A percentile compares a stretch with the other conserved stretches of the same genome.
phyloP scores from a whole-genome alignment of 2,888 invertebrate species.

The Ophion ellenae region DNA sequence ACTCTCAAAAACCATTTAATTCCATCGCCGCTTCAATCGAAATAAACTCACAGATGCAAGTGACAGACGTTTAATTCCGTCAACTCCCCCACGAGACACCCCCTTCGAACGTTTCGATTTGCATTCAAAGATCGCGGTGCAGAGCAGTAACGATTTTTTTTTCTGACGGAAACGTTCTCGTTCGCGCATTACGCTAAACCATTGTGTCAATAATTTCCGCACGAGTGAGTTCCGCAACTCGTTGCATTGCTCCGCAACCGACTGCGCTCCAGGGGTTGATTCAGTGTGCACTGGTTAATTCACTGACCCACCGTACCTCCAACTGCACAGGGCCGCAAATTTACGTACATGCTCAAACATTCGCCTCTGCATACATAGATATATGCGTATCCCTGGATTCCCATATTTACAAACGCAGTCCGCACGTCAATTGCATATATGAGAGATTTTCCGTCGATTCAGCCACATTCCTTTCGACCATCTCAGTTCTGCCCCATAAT shows the following conservation, averaged over 20 bases:
- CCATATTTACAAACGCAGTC: neutral
- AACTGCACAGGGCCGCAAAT: neutral
- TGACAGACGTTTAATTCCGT: no score
- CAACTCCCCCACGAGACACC: neutral
- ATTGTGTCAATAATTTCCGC: constrained; percentile 57
- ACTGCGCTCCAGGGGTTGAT: constrained; percentile 34
- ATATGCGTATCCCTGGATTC: neutral
- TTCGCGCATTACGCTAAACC: constrained; percentile 40
- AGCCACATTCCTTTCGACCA: no score
- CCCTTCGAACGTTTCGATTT: neutral
- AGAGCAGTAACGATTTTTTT: constrained; percentile 25
- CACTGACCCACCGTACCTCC: constrained; percentile 37
- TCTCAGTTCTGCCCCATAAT: no score
- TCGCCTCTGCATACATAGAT: neutral
- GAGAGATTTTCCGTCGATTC: neutral
- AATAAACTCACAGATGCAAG: no score
- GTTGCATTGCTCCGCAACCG: constrained; percentile 24
- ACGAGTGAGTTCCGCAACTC: constrained; percentile 25
- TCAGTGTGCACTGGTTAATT: constrained; percentile 48
- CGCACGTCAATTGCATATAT: neutral
- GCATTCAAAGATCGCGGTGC: constrained; percentile 5
- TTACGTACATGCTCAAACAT: neutral
- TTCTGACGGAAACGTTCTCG: constrained; percentile 8
- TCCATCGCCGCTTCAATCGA: no score
- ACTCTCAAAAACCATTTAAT: no score